A percentile compares a stretch with the other conserved stretches of the same genome.
Conservation (phyloP, 2,888 invertebrate species). For the Cylloceria caligata region DNA sequence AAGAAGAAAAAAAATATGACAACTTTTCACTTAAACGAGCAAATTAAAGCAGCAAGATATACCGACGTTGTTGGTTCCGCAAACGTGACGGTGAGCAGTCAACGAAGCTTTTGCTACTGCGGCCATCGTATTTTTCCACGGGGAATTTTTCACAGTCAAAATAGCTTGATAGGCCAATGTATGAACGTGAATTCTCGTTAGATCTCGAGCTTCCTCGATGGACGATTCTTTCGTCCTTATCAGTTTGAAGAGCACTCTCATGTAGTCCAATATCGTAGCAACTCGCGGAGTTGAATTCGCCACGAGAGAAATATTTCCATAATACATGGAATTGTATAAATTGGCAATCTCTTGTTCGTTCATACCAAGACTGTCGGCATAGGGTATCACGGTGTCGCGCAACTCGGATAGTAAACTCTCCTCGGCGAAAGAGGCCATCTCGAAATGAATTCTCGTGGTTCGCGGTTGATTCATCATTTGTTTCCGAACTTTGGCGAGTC, state of each 20-base stretch:
- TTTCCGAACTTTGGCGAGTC: constrained; percentile 88
- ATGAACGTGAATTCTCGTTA: constrained; percentile 93
- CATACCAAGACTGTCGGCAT: constrained; percentile 93
- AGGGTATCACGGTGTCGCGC: constrained; percentile 89
- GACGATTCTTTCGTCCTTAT: constrained; percentile 85
- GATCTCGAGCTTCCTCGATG: constrained; percentile 85
- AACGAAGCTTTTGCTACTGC: constrained; percentile 94
- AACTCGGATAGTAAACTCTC: constrained; percentile 89
- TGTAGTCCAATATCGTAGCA: constrained; percentile 92
- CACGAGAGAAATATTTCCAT: constrained; percentile 90
- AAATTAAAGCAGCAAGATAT: constrained; percentile 40
- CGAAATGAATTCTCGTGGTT: constrained; percentile 91
- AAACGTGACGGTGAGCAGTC: constrained; percentile 93
- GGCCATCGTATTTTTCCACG: constrained; percentile 92
- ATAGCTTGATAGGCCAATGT: constrained; percentile 95
- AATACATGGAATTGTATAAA: constrained; percentile 89
- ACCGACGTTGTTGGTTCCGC: constrained; percentile 88
- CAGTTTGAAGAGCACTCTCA: constrained; percentile 89
- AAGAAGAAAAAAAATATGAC: constrained; percentile 16
- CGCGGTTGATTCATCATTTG: constrained; percentile 88
- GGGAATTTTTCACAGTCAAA: constrained; percentile 88
- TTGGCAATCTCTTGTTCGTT: constrained; percentile 95
- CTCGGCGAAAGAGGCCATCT: constrained; percentile 94
- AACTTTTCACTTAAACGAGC: constrained; percentile 44
- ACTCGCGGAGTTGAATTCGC: constrained; percentile 93